A percentile compares a stretch with the other conserved stretches of the same genome.
Conservation (phyloP, 2,888 invertebrate species). For the Melinopterus prodromus region DNA sequence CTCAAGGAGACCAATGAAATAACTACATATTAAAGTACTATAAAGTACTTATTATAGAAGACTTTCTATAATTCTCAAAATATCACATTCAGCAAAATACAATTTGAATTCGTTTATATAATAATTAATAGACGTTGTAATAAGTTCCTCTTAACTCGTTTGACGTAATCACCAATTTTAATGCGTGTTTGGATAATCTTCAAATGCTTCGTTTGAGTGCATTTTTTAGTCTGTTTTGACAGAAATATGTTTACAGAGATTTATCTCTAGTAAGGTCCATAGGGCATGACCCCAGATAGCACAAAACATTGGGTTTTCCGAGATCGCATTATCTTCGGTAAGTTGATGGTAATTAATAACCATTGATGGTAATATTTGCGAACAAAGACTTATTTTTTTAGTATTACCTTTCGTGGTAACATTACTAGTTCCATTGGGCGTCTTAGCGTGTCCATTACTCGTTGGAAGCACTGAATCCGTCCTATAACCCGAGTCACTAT, state of each 20-base stretch:
- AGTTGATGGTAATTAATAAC: too few species aligned
- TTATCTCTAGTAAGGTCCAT: neutral
- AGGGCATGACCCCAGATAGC: neutral
- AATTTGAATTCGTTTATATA: too few species aligned
- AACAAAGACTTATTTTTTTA: neutral
- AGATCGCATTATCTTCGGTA: too few species aligned
- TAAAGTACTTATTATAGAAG: neutral
- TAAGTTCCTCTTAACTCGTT: too few species aligned
- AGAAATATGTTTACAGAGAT: neutral
- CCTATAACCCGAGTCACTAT: conserved; percentile 28
- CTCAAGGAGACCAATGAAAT: neutral
- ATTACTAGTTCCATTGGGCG: conserved; percentile 26
- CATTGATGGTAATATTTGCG: neutral
- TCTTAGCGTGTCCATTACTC: conserved; percentile 25
- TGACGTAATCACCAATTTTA: too few species aligned
- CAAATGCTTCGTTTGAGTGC: neutral
- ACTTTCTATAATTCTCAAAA: too few species aligned
- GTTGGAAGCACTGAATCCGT: conserved; percentile 32
- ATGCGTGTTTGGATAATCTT: neutral
- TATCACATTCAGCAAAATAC: too few species aligned
- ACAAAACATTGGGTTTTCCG: neutral
- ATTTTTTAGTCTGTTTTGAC: neutral
- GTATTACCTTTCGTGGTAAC: conserved; percentile 22
- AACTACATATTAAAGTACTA: neutral
- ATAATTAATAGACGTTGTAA: too few species aligned